Evolutionary conservation across 2,888 invertebrate genomes (phyloP).

Genomic region (Stenodema calcarata): DNA sequence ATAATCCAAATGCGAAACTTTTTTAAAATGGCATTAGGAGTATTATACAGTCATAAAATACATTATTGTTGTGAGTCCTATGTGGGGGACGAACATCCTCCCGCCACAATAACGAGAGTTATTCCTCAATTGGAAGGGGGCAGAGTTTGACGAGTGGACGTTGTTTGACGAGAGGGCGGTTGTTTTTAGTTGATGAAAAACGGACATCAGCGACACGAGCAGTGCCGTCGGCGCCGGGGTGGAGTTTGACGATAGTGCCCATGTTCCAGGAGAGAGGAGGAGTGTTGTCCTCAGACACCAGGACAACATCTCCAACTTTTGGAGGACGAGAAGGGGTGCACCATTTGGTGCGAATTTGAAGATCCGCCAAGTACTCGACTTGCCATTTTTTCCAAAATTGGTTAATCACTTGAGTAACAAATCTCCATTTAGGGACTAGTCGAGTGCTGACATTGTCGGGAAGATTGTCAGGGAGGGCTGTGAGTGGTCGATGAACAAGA

Average conservation of each 20-base stretch:
- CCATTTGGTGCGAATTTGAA: not conserved
- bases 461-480: not conserved
- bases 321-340: not conserved
- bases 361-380: not conserved
- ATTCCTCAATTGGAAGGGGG: constrained; percentile 22
- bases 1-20: no score
- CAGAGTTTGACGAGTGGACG: not conserved
- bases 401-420: not conserved
- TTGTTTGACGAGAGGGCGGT: not conserved
- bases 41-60: no score
- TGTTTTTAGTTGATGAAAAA: not conserved
- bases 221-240: not conserved
- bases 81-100: constrained; percentile 8
- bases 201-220: constrained; percentile 8
- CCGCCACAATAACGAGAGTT: not conserved
- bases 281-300: constrained; percentile 1
- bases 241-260: not conserved
- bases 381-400: not conserved
- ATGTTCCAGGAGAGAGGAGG: constrained; percentile 20
- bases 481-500: not conserved
- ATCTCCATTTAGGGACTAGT: not conserved
- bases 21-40: no score
- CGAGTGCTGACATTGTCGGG: not conserved
- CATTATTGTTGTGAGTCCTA: not conserved
- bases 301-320: not conserved